Evolutionary conservation across 2,888 invertebrate genomes (phyloP).

Genomic region (Megamerina dolium): DNA sequence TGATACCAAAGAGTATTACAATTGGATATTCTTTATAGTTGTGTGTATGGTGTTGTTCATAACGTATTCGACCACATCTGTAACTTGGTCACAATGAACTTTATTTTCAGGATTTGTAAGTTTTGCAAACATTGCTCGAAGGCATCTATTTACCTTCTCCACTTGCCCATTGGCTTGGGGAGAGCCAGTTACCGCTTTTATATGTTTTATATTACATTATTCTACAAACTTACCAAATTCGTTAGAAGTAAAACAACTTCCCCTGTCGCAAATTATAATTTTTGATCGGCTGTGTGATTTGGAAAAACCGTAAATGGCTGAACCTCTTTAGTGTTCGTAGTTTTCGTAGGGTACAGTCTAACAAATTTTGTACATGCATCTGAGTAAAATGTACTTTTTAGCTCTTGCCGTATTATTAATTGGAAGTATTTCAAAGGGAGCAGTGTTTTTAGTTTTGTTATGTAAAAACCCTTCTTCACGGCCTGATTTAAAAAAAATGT

Average conservation of each 20-base stretch:
- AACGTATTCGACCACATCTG: too few relatives aligned
- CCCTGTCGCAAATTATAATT: constrained; percentile 3
- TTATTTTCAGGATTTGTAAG: too few relatives aligned
- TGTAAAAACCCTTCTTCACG: too few relatives aligned
- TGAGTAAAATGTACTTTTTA: constrained; percentile 2
- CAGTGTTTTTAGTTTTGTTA: too few relatives aligned
- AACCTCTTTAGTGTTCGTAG: neutral
- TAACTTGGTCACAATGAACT: too few relatives aligned
- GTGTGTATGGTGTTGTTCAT: too few relatives aligned
- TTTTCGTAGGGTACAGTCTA: too few relatives aligned
- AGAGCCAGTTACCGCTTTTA: constrained; percentile 6
- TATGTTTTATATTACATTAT: constrained; percentile 2
- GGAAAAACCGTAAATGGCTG: constrained; percentile 2
- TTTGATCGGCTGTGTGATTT: constrained; percentile 3
- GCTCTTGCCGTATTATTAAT: neutral
- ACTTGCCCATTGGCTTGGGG: constrained; percentile 17
- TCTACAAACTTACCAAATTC: constrained; percentile 8
- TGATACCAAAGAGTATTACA: too few relatives aligned
- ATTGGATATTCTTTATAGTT: too few relatives aligned
- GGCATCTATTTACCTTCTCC: constrained; percentile 9
- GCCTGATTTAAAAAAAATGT: too few relatives aligned
- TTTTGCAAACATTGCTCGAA: constrained; percentile 14
- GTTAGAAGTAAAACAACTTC: constrained; percentile 7
- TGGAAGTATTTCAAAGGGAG: constrained; percentile 5
- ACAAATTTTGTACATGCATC: constrained; percentile 9